Evolutionary conservation across 2,113 vertebrate genomes (phyloP).

Genomic region (Platysteira castanea): DNA sequence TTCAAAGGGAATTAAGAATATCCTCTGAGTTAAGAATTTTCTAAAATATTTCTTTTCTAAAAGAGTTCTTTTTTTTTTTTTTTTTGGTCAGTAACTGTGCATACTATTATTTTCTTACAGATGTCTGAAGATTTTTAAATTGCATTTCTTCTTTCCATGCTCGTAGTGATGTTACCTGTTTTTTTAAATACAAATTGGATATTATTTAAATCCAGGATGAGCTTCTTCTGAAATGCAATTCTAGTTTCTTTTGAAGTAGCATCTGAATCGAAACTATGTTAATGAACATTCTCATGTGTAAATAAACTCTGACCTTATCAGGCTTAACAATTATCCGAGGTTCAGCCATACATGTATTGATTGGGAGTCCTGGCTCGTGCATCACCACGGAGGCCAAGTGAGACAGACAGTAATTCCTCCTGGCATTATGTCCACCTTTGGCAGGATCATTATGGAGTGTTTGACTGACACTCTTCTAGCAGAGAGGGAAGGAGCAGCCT

Average conservation of each 20-base stretch:
- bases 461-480: background rate
- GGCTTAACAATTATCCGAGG: background rate
- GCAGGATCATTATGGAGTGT: background rate
- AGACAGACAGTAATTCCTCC: background rate
- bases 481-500: background rate
- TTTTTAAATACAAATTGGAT: background rate
- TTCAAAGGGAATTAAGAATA: slow-evolving; percentile 16
- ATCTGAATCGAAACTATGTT: background rate
- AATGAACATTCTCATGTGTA: slow-evolving; percentile 3
- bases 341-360: background rate
- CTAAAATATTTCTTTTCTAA: background rate
- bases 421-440: background rate
- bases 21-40: background rate
- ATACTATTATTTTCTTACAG: slow-evolving; percentile 3
- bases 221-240: background rate
- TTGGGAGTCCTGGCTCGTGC: background rate
- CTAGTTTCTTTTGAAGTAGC: background rate
- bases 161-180: background rate
- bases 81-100: background rate
- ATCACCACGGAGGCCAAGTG: background rate
- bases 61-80: background rate
- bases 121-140: background rate
- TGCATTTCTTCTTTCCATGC: background rate
- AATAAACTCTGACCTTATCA: slow-evolving; percentile 42
- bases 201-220: slow-evolving; percentile 14